phyloP scores from a whole-genome alignment of 2,888 invertebrate species.

The Diarsia mendica region DNA sequence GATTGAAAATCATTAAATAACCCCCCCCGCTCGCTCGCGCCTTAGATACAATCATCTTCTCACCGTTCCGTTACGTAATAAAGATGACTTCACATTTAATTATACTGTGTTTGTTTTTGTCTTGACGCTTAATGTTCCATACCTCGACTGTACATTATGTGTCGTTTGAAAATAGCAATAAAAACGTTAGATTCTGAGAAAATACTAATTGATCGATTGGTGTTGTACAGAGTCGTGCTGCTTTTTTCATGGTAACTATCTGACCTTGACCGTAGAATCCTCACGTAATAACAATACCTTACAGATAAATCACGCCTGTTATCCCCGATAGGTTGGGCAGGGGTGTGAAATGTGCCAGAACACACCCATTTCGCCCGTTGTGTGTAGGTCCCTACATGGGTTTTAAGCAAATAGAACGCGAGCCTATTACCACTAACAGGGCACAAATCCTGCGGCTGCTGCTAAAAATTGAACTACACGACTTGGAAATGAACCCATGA shows the following conservation, averaged over 20 bases:
- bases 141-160: not conserved
- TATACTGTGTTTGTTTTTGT: slow-evolving; percentile 1
- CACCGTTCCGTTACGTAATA: not conserved
- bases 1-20: no score
- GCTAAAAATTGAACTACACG: not conserved
- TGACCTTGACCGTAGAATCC: slow-evolving; percentile 10
- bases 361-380: not conserved
- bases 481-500: not conserved
- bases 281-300: not conserved
- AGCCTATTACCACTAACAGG: not conserved
- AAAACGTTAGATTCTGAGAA: slow-evolving; percentile 3
- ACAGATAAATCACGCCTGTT: not conserved
- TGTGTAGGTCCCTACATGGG: not conserved
- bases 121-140: not conserved
- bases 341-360: not conserved
- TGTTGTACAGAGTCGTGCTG: slow-evolving; percentile 18
- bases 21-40: no score
- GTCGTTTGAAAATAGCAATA: slow-evolving; percentile 16
- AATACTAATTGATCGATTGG: not conserved
- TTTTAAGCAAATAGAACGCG: not conserved
- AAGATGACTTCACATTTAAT: not conserved
- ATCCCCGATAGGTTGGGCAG: not conserved
- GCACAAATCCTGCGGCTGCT: no score
- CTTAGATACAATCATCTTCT: not conserved
- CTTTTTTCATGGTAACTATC: slow-evolving; percentile 11